These are phyloP conservation scores for Panagrolaimus sp. DNA, from an alignment of 1,140 invertebrate genomes.

Conservation along the genomic window DNA sequence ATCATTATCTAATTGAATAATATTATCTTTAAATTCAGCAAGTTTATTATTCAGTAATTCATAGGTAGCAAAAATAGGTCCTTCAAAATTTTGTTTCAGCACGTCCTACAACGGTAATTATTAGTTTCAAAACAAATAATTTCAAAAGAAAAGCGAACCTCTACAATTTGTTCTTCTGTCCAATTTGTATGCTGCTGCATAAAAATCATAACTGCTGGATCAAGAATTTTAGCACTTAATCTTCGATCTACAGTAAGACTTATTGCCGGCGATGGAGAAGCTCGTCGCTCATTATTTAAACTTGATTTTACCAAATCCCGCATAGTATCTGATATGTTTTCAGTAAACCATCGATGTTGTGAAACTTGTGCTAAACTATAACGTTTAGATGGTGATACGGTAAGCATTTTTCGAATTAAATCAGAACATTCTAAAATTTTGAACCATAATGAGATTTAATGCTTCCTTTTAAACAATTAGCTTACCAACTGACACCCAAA, in stretches of 20 bases:
- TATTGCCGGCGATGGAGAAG: not conserved
- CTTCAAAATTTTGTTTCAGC: conserved; percentile 45
- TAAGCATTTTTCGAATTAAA: conserved; percentile 45
- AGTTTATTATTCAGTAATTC: conserved; percentile 44
- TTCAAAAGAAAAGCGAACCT: conserved; percentile 30
- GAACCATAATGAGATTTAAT: no score
- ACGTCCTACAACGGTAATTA: conserved; percentile 40
- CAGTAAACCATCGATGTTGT: conserved; percentile 42
- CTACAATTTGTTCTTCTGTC: conserved; percentile 53
- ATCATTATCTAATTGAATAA: conserved; percentile 42
- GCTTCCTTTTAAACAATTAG: no score
- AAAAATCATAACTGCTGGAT: conserved; percentile 35
- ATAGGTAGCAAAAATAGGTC: conserved; percentile 51
- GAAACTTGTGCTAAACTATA: conserved; percentile 29
- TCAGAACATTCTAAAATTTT: conserved; percentile 45
- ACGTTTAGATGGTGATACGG: conserved; percentile 39
- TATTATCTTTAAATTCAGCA: conserved; percentile 42
- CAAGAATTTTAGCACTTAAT: conserved; percentile 18
- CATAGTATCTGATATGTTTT: conserved; percentile 34
- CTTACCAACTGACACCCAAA: conserved; percentile 47
- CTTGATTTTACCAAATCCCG: conserved; percentile 20
- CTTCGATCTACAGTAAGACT: not conserved
- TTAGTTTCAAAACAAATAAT: not conserved
- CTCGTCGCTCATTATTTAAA: not conserved
- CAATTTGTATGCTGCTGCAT: conserved; percentile 58